Evolutionary conservation across 2,888 invertebrate species (phyloP).

Genomic region (Allacma fusca): DNA sequence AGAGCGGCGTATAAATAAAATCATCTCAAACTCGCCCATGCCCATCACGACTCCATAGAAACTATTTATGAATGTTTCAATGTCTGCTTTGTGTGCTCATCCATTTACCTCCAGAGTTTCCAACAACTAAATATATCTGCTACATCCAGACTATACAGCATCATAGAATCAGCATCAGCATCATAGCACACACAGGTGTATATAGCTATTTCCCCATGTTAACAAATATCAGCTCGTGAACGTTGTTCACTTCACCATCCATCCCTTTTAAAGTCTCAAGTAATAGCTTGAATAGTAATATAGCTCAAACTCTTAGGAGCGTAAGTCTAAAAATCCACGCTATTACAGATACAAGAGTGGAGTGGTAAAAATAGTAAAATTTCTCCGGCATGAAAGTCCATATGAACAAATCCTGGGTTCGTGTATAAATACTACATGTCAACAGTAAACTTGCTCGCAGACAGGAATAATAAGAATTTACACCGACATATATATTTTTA

Average conservation of each 20-base stretch:
- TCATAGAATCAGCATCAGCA: too few species aligned
- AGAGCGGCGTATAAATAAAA: slow-evolving; percentile 54
- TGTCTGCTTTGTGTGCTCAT: slow-evolving; percentile 42
- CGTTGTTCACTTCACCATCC: too few species aligned
- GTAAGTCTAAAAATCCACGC: neutral
- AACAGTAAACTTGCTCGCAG: slow-evolving; percentile 8
- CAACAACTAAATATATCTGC: slow-evolving; percentile 35
- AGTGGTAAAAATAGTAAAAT: slow-evolving; percentile 1
- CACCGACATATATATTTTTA: slow-evolving; percentile 32
- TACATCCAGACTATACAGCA: too few species aligned
- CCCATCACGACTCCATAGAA: slow-evolving; percentile 52
- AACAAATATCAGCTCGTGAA: neutral
- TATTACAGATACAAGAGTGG: too few species aligned
- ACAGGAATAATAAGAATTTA: slow-evolving; percentile 39
- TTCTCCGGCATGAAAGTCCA: neutral
- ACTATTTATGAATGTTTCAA: slow-evolving; percentile 46
- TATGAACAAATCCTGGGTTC: too few species aligned
- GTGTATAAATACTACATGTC: slow-evolving; percentile 12
- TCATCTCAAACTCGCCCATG: slow-evolving; percentile 54
- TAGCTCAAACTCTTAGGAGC: too few species aligned
- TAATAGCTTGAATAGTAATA: neutral
- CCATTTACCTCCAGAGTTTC: slow-evolving; percentile 35
- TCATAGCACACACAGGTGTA: too few species aligned
- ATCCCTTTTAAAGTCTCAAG: neutral
- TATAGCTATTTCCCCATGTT: neutral